Evolutionary conservation across 2,888 invertebrate genomes (phyloP), one percentile per base, ranked within the genome.

Genomic region (Schrankia costaestrigalis): DNA sequence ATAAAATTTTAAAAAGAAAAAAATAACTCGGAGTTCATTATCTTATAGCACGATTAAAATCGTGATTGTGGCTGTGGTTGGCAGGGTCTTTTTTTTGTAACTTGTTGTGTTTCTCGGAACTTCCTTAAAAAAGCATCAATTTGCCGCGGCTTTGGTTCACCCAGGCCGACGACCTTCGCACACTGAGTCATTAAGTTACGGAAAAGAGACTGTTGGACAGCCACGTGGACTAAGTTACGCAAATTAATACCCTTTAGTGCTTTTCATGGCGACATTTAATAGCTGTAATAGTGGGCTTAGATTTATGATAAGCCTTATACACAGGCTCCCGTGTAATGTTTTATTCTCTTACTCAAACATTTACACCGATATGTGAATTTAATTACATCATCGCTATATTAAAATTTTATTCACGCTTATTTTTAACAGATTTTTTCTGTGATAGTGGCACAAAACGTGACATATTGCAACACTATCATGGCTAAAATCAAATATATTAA

Each of bases 151-250:
- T 58, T 54, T 60, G 64, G 56, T 53, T 58, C 49, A 57, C 54
- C 41, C 56, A 48, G 73, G 72, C 64, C 70, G 63, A 59, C 64
- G 71, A 74, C 71, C 74, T 71, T 71, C 63, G 43, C 35, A 53
- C 52, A 42, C 52, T 71, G 71, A 71, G 53, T 72, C 70, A 70
- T 64, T 64, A 68, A 53, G 47, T 57, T 54, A 59, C 63, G 66
- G 63, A 64, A 67, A 62, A 56, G 45, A 57, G 45, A 40, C 43
- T 47, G 46, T 38, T 47, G 36, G 42, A 56, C 57, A 40, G 41
- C 37, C 41, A 45, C 32, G 33, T 42, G 18, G 23, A 37, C 18
- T 31, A 33, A 41, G 39, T 47, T 47, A 50, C 46, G 32, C 29
- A 40, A 38, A 45, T 46, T 38, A 35, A 49, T 46, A 36, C 6